Evolutionary conservation across 2,113 vertebrate genomes (phyloP).

Genomic region (Albula goreensis): DNA sequence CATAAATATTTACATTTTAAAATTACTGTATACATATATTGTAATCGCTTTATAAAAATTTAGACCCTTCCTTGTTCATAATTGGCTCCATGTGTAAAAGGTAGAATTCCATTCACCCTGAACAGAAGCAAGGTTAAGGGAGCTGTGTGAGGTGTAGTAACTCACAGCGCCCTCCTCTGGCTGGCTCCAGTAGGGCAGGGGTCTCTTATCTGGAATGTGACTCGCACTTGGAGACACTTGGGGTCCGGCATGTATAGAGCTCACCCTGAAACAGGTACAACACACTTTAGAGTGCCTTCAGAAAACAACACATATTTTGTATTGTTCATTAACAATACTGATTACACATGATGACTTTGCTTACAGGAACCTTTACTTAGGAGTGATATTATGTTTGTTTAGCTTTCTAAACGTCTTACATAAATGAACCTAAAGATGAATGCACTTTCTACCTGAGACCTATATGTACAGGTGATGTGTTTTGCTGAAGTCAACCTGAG

Average conservation of each 20-base stretch:
- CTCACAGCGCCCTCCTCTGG: slow-evolving; percentile 41
- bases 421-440: no score
- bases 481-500: no score
- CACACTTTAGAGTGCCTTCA: background rate
- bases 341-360: background rate
- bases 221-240: slow-evolving; percentile 16
- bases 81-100: no score
- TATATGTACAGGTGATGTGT: no score
- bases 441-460: no score
- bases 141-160: background rate
- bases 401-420: no score
- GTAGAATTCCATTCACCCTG: background rate
- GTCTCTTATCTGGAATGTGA: slow-evolving; percentile 37
- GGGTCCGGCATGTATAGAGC: slow-evolving; percentile 31
- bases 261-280: slow-evolving; percentile 44
- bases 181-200: slow-evolving; percentile 36
- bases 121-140: background rate
- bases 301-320: background rate
- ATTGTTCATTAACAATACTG: background rate
- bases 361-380: background rate
- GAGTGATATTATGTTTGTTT: no score
- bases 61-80: no score
- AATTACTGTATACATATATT: no score
- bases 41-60: no score
- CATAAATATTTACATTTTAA: no score